Base-by-base conservation (phyloP, 2,113 vertebrate genomes). In the Mirza zaza region DNA sequence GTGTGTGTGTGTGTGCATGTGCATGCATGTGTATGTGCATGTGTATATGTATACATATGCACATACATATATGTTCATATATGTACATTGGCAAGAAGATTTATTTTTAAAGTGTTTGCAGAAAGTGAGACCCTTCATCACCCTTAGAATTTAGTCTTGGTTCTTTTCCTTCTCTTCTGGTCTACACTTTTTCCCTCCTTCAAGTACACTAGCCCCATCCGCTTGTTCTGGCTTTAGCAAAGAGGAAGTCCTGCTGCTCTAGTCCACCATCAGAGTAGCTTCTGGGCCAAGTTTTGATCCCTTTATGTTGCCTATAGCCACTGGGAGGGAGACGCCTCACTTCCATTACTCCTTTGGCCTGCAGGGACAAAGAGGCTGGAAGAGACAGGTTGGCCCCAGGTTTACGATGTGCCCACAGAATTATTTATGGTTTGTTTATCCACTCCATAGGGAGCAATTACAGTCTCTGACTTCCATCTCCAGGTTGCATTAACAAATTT, bases 391-490 rank as follows among this genome's bases (percentile, higher is more conserved):
- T 2, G 36, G 91, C 93, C 85, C 86, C 94, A 80, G 23, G 3
- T 95, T 98, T 97, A 95, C 0, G 29, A 96, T 1, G 63, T 97
- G 94, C 34, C 70, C 42, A 4, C 39, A n/a, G 91, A 84, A 83
- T 94, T 96, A 93, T 96, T 97, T 96, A 98, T 29, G 63, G 48
- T 79, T 95, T 97, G 96, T 93, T 97, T 95, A 94, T 76, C 73
- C 57, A 70, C 21, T 90, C 57, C 65, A 6, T 70, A 45, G n/a
- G 36, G 50, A 97, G 68, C 85, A 82, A 79, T 93, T 97, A 79
- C 93, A 86, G 79, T 82, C 93, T 95, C 65, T 95, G 96, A 92
- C 96, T 89, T 94, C 80, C 63, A 76, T 86, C 91, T 86, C 89
- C 83, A 91, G 86, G 82, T 73, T 36, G 39, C 93, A 59, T 86